Evolutionary conservation across 2,113 vertebrate species (phyloP).

Genomic region (Cathartes aura): DNA sequence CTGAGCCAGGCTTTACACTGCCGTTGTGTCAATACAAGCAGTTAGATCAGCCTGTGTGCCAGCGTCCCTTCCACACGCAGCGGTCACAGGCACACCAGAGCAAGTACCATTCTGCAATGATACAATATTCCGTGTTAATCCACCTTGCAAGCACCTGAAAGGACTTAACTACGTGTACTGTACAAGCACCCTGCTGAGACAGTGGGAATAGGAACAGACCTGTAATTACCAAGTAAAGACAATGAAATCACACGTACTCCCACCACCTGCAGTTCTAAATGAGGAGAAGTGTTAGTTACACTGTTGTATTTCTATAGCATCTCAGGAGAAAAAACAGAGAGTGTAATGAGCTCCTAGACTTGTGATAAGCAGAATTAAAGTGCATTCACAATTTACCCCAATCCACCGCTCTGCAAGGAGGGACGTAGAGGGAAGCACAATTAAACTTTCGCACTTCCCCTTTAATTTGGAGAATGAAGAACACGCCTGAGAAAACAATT

Average conservation of each 20-base stretch:
- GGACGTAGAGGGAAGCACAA: slow-evolving; percentile 29
- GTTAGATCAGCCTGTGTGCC: background rate
- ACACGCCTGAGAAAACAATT: background rate
- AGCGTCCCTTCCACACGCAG: background rate
- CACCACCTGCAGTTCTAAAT: slow-evolving; percentile 65
- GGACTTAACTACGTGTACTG: slow-evolving; percentile 2
- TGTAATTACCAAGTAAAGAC: slow-evolving; percentile 74
- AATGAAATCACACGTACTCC: slow-evolving; percentile 68
- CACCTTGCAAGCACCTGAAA: slow-evolving; percentile 63
- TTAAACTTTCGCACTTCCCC: slow-evolving; percentile 54
- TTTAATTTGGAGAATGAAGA: slow-evolving; percentile 48
- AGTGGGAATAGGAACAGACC: slow-evolving; percentile 63
- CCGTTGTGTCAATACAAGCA: background rate
- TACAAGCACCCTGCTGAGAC: slow-evolving; percentile 52
- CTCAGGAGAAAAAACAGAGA: slow-evolving; percentile 63
- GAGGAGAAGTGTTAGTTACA: slow-evolving; percentile 74
- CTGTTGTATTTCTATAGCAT: slow-evolving; percentile 68
- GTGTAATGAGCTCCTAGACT: slow-evolving; percentile 46
- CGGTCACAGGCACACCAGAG: background rate
- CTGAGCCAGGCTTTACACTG: background rate
- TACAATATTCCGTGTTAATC: background rate
- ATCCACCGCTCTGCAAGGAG: background rate
- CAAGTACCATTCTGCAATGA: background rate
- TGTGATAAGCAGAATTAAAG: slow-evolving; percentile 63
- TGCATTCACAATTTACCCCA: slow-evolving; percentile 51